A percentile compares a stretch with the other conserved stretches of the same genome.
These are phyloP conservation scores for Scarus forsteni DNA, from an alignment of 2,797 vertebrate species.

Conservation along the genomic window DNA sequence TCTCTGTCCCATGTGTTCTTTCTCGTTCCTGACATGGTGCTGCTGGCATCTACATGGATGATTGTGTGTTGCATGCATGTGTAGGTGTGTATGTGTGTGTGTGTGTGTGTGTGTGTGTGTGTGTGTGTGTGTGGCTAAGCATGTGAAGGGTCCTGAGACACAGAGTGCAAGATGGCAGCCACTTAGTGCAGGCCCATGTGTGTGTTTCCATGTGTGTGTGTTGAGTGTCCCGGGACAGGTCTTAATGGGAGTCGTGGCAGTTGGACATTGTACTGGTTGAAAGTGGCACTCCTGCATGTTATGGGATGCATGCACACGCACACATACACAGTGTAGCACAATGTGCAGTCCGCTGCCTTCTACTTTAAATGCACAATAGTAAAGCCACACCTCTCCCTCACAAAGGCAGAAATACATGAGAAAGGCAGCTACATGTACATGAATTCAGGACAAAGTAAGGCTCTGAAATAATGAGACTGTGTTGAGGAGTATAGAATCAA, in stretches of 20 bases:
- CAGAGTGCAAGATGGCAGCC: slow-evolving; percentile 61
- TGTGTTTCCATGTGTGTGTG: slow-evolving; percentile 30
- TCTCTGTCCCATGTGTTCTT: slow-evolving; percentile 41
- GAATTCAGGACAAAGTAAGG: too few relatives aligned
- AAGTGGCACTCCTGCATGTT: slow-evolving; percentile 29
- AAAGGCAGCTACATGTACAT: too few relatives aligned
- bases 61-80: slow-evolving; percentile 32
- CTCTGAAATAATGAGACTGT: too few relatives aligned
- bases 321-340: slow-evolving; percentile 16
- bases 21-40: slow-evolving; percentile 40
- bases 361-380: slow-evolving; percentile 21
- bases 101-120: slow-evolving; percentile 31
- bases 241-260: slow-evolving; percentile 60
- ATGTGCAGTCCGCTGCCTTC: slow-evolving; percentile 8
- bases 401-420: too few relatives aligned
- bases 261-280: slow-evolving; percentile 29
- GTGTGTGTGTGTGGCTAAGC: slow-evolving; percentile 35
- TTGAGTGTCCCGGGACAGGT: slow-evolving; percentile 45
- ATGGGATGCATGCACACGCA: slow-evolving; percentile 12
- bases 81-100: slow-evolving; percentile 7
- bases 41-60: slow-evolving; percentile 20
- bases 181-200: slow-evolving; percentile 60
- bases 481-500: too few relatives aligned
- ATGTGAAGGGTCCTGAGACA: slow-evolving; percentile 34
- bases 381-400: not conserved